A percentile compares a stretch with the other conserved stretches of the same genome.
Conservation (phyloP, 2,888 invertebrate species). For the Agrochola lota region DNA sequence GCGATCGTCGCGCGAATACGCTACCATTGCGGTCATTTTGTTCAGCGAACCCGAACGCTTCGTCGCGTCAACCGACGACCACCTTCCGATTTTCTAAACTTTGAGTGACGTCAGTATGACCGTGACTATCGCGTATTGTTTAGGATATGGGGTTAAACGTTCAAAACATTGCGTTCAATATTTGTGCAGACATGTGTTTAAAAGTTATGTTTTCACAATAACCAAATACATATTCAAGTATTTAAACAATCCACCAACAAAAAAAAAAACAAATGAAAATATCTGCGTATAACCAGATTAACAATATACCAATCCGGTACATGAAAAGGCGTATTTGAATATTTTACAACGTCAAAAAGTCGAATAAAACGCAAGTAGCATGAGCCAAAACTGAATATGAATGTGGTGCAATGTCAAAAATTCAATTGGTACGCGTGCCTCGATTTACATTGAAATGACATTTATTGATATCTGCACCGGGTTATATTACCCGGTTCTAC, state of each 20-base stretch:
- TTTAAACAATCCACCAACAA: slow-evolving; percentile 8
- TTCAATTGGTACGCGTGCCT: slow-evolving; percentile 55
- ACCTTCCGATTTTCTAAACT: neutral
- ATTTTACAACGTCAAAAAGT: slow-evolving; percentile 55
- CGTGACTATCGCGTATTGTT: neutral
- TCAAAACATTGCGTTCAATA: neutral
- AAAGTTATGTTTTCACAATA: neutral
- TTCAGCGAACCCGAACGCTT: no score
- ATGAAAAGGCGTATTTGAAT: slow-evolving; percentile 50
- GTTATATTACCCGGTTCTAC: slow-evolving; percentile 16
- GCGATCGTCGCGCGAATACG: neutral
- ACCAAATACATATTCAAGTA: slow-evolving; percentile 1
- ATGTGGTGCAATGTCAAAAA: slow-evolving; percentile 48
- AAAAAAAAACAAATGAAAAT: slow-evolving; percentile 5
- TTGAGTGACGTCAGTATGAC: neutral
- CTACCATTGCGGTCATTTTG: no score
- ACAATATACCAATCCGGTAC: slow-evolving; percentile 25
- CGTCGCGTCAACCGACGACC: neutral
- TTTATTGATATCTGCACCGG: slow-evolving; percentile 53
- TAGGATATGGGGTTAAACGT: neutral
- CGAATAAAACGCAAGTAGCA: slow-evolving; percentile 41
- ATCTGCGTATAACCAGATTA: slow-evolving; percentile 22
- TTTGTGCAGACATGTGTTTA: neutral
- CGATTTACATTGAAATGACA: slow-evolving; percentile 63
- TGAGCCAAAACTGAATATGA: slow-evolving; percentile 54